phyloP scores from a whole-genome alignment of 2,888 invertebrate genomes.

The Physocephala rufipes region DNA sequence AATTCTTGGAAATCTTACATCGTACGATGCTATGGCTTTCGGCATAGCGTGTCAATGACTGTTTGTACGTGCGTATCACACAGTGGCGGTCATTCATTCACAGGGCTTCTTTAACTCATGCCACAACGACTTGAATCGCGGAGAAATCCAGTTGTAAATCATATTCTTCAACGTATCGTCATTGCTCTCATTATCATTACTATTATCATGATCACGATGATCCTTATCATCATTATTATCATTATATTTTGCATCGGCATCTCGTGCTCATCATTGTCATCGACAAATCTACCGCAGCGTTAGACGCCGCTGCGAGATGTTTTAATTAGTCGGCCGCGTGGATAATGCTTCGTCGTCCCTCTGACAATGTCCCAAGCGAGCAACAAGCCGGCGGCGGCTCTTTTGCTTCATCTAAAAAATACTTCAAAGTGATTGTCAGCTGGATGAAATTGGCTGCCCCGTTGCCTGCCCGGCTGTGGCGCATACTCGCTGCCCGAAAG shows the following conservation, averaged over 20 bases:
- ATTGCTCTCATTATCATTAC: neutral
- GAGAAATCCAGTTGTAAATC: slow-evolving; percentile 7
- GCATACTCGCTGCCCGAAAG: neutral
- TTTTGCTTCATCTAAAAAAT: slow-evolving; percentile 30
- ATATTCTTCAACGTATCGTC: neutral
- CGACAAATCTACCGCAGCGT: slow-evolving; percentile 13
- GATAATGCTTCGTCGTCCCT: no score
- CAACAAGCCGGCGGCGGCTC: slow-evolving; percentile 22
- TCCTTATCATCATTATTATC: neutral
- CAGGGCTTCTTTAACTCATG: neutral
- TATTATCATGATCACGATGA: neutral
- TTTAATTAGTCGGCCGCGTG: slow-evolving; percentile 30
- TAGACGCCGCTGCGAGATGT: slow-evolving; percentile 24
- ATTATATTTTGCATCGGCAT: slow-evolving; percentile 17
- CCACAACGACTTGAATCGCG: neutral
- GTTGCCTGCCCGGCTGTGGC: neutral
- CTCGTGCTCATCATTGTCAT: slow-evolving; percentile 15
- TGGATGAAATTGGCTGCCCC: neutral
- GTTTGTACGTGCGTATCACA: slow-evolving; percentile 33
- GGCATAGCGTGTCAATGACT: neutral
- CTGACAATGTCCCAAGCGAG: neutral
- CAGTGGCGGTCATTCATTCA: slow-evolving; percentile 59
- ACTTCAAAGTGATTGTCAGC: slow-evolving; percentile 21
- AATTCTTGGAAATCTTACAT: slow-evolving; percentile 62
- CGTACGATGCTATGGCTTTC: slow-evolving; percentile 50